Evolutionary conservation across 2,113 vertebrate species (phyloP).

Genomic region (Tricholaema leucomelas): DNA sequence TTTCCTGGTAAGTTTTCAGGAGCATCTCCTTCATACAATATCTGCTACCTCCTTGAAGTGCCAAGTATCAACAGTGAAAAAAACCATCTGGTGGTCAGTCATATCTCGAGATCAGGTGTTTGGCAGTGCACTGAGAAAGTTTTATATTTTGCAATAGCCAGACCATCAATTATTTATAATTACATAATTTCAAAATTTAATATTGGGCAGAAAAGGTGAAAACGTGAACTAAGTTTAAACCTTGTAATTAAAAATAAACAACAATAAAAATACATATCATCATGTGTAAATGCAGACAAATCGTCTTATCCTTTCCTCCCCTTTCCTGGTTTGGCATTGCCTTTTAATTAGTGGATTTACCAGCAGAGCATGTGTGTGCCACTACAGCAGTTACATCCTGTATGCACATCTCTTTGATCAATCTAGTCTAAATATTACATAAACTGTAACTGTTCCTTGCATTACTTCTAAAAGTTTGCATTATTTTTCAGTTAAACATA

Average conservation of each 20-base stretch:
- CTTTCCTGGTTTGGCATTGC: not conserved
- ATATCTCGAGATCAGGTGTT: not conserved
- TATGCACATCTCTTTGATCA: not conserved
- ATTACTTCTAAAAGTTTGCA: not conserved
- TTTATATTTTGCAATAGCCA: not conserved
- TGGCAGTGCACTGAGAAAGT: not conserved
- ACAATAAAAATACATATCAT: not conserved
- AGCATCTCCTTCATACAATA: not conserved
- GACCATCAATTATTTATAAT: too few relatives aligned
- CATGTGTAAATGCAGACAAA: not conserved
- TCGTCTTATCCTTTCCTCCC: not conserved
- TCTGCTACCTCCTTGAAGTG: not conserved
- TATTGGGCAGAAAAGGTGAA: not conserved
- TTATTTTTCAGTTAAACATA: not conserved
- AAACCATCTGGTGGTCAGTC: not conserved
- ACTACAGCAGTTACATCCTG: not conserved
- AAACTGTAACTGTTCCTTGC: not conserved
- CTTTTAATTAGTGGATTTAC: not conserved
- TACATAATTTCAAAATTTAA: not conserved
- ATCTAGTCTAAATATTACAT: not conserved
- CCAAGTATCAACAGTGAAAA: not conserved
- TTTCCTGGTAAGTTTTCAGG: not conserved
- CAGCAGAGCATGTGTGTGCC: not conserved
- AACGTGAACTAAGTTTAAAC: not conserved
- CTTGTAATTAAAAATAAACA: not conserved